Base-by-base conservation (phyloP, 2,113 vertebrate species). In the Oreocharis arfaki region DNA sequence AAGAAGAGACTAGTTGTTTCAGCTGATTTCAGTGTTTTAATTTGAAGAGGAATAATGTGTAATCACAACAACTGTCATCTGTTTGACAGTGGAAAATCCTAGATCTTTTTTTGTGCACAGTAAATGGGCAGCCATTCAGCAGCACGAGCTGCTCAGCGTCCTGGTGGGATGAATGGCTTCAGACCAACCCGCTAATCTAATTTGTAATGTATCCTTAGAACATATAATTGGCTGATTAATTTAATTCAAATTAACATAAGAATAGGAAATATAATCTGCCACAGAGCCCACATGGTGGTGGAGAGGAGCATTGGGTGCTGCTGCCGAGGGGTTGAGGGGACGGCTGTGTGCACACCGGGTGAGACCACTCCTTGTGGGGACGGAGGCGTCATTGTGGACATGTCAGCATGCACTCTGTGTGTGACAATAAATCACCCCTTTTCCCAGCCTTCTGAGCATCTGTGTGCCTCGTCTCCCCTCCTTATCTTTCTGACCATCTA, bases 181-280 rank as follows among this genome's bases (percentile, higher is more conserved):
- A 70, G 88, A 81, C 41, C 83, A 61, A 73, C 85, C 92, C 41
- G 2, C 76, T 96, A 94, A 95, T 95, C 87, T 97, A 92, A 95
- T 96, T 93, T 97, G 91, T 92, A 94, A 93, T 84, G 73, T 96
- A 91, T 57, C 94, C 86, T 78, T 49, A 75, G 61, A 84, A 91
- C 2, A 1, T 21, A 90, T 95, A 95, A 97, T 97, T 96, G 94
- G 65, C 91, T 96, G 78, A 82, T 93, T 87, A 81, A 96, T 95
- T 92, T 91, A 86, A 93, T 90, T 89, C 89, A 22, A 68, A 95
- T 96, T 96, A 94, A 77, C 88, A 92, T 96, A 89, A 95, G 63
- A 96, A 96, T 89, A 30, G 94, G 57, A 92, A 95, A 86, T 84
- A 84, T 3, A 50, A 87, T 95, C 70, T 77, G 80, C 81, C 27